These are phyloP conservation scores for Onychorhynchus coronatus DNA, from an alignment of 2,113 vertebrate genomes.

Conservation along the genomic window DNA sequence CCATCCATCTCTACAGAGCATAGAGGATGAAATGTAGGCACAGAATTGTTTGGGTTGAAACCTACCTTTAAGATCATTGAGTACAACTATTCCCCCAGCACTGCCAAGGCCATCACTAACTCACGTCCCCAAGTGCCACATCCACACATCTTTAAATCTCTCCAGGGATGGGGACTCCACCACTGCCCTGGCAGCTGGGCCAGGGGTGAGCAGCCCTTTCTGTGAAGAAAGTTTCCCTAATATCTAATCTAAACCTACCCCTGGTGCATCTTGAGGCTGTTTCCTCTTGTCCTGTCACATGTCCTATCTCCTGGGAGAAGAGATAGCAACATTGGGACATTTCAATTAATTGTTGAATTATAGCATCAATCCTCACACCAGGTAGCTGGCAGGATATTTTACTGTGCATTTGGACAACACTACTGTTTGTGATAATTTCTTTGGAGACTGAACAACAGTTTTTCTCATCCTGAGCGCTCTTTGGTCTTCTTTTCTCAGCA, in stretches of 20 bases:
- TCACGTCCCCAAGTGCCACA: fast-evolving
- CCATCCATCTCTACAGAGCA: background rate
- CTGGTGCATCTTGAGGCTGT: background rate
- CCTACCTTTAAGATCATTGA: background rate
- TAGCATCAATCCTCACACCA: background rate
- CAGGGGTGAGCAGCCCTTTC: background rate
- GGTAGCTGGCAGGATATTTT: background rate
- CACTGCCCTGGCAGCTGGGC: background rate
- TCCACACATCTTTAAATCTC: background rate
- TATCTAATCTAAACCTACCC: background rate
- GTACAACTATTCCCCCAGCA: background rate
- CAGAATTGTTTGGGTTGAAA: background rate
- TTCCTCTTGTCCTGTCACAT: background rate
- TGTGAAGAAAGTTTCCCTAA: background rate
- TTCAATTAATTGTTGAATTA: background rate
- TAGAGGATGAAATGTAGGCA: background rate
- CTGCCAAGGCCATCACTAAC: background rate
- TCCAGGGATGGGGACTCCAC: background rate
- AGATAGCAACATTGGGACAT: background rate
- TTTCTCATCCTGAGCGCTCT: background rate
- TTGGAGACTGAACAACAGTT: background rate
- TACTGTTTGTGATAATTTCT: background rate
- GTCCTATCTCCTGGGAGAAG: background rate
- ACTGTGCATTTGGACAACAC: background rate
- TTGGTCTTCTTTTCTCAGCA: constrained; percentile 63